Base-by-base conservation (phyloP, 1,140 invertebrate species). In the Drosophila bocki region DNA sequence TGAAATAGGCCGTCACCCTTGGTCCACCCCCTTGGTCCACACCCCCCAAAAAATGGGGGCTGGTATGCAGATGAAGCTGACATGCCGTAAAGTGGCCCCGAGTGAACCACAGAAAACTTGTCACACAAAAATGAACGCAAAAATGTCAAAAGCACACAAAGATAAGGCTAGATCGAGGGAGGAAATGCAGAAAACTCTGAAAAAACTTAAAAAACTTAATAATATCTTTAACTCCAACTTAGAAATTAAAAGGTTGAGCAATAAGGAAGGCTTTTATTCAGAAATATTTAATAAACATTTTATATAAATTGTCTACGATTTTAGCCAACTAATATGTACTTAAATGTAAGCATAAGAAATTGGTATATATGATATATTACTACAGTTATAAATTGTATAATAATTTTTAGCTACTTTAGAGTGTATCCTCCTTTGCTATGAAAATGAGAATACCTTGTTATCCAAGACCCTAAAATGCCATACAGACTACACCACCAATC, bases 21-120 rank as follows among this genome's bases (percentile, higher is more conserved):
- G 22, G 47, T 8, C 47, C 47, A 29, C 47, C 15, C 7, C 39
- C 76, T 59, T 48, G 37, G 12, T 7, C 33, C 57, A 12, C 13
- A 2, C 8, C 19, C 45, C 45, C 45, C 22, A 15, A 75, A 56
- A 67, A 57, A 58, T 26, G 13, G 17, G 13, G 22, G 13, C 47
- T 32, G 45, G 13, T 19, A n/a, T 37, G 53, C 61, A 68, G 29
- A 71, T 60, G 70, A 42, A 45, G 76, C 68, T 86, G 82, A 86
- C 82, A 86, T 48, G 78, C 78, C 82, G 75, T 78, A 82, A 86
- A 86, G 82, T 86, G 82, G 82, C 82, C 82, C 63, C 78, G 53
- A 79, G 54, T 82, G 58, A 86, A 85, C 82, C 75, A 86, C 78
- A 82, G 70, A 86, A 86, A 82, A 86, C 82, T 85, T 85, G 82